Base-by-base conservation (phyloP, 2,113 vertebrate genomes). In the Apteryx owenii region DNA sequence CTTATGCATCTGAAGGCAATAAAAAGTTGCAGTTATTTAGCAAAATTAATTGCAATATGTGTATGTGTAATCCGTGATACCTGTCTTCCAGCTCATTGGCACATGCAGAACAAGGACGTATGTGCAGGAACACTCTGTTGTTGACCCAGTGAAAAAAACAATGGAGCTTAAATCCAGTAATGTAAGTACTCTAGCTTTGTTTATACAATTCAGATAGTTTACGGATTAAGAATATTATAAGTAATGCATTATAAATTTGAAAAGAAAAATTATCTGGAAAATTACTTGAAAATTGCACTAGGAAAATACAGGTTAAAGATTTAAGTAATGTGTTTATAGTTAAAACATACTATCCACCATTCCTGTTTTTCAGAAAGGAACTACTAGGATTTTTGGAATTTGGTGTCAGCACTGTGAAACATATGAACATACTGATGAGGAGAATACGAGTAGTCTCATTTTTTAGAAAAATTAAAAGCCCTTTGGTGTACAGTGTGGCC, bases 121-220 rank as follows among this genome's bases (percentile, higher is more conserved):
- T 2, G 96, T 99, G 83, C 98, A 99, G 72, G 99, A 99, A 76
- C 99, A 99, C 90, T 99, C 99, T 2, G 95, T 99, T 29, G 99
- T 99, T 71, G 99, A 99, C 91, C 99, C 99, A 3, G 96, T 96
- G 88, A 90, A 98, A 84, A 99, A 98, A 75, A 98, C 97, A 10
- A 99, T 99, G 94, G 99, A 99, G 87, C 99, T 99, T 18, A 98
- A 99, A 75, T 99, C 99, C 5, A 96, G 98, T 65, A 99, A 99
- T 92, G 99, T 99, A 95, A 99, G 99, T 99, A 46, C 16, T 64
- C 9, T 15, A 46, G 9, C 7, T 80, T 16, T 65, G 75, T 83
- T 40, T 65, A 25, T 82, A 62, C 46, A 12, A 2, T 12, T 87
- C n/a, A 51, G 38, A 17, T 16, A 71, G 40, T 19, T 78, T 58